Evolutionary conservation across 2,797 vertebrate genomes (phyloP).

Genomic region (Clamator glandarius): DNA sequence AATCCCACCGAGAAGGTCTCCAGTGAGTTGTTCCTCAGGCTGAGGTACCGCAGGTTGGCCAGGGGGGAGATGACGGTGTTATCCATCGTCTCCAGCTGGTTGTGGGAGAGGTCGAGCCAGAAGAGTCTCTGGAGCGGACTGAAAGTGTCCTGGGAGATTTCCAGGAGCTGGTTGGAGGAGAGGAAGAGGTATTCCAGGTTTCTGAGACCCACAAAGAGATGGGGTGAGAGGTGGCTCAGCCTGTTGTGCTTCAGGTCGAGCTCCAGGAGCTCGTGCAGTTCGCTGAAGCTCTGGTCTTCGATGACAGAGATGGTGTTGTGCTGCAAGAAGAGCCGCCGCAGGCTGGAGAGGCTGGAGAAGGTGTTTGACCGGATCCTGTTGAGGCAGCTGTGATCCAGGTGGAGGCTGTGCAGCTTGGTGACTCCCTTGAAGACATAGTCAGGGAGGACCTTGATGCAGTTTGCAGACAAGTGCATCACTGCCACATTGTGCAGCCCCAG

Average conservation of each 20-base stretch:
- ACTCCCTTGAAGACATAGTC: constrained; percentile 89
- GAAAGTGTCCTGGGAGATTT: constrained; percentile 77
- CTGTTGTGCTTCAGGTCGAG: constrained; percentile 91
- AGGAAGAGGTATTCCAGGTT: constrained; percentile 93
- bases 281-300: constrained; percentile 86
- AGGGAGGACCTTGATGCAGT: constrained; percentile 87
- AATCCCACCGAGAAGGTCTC: constrained; percentile 72
- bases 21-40: constrained; percentile 86
- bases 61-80: constrained; percentile 78
- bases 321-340: constrained; percentile 91
- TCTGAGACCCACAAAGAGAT: constrained; percentile 85
- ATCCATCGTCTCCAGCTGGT: constrained; percentile 78
- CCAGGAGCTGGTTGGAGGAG: constrained; percentile 85
- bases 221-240: constrained; percentile 80
- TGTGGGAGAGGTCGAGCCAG: constrained; percentile 86
- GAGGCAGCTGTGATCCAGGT: constrained; percentile 91
- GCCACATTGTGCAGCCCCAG: constrained; percentile 87
- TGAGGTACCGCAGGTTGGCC: constrained; percentile 86
- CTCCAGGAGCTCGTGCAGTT: constrained; percentile 86
- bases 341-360: constrained; percentile 86
- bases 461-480: constrained; percentile 92
- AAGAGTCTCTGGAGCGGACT: constrained; percentile 77
- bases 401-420: constrained; percentile 91
- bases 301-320: constrained; percentile 85
- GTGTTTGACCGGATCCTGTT: constrained; percentile 80